Evolutionary conservation across 2,888 invertebrate genomes (phyloP).

Genomic region (Epicampocera succincta): DNA sequence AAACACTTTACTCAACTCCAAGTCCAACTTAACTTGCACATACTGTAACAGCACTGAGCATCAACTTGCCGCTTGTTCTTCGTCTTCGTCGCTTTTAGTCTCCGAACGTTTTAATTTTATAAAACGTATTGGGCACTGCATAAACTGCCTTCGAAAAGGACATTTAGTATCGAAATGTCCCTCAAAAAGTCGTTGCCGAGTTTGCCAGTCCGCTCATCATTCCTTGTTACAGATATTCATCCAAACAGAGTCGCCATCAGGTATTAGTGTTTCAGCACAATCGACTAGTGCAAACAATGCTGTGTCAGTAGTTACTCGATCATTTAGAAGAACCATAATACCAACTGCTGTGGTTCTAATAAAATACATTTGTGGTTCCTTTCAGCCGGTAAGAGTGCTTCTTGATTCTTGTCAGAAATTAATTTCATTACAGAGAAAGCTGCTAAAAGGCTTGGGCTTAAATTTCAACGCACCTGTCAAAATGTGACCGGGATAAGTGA

Average conservation of each 20-base stretch:
- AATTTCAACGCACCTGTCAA: not conserved
- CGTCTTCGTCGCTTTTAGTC: conserved; percentile 1
- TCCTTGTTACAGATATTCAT: not conserved
- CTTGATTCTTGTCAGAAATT: conserved; percentile 23
- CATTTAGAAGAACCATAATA: conserved; percentile 20
- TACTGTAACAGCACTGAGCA: not conserved
- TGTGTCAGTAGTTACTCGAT: not conserved
- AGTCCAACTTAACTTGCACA: not conserved
- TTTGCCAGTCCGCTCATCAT: not conserved
- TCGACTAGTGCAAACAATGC: not conserved
- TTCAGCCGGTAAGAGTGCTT: conserved; percentile 41
- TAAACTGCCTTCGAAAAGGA: too few species aligned
- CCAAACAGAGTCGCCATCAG: not conserved
- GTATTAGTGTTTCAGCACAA: not conserved
- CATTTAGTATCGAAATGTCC: conserved; percentile 13
- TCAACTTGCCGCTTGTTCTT: not conserved
- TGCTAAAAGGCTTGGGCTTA: not conserved
- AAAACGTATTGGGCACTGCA: conserved; percentile 2
- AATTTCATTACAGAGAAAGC: conserved; percentile 6
- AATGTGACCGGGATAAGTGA: not conserved
- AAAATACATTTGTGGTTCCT: conserved; percentile 17
- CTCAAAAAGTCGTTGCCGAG: conserved; percentile 13
- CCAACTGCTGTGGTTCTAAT: conserved; percentile 39
- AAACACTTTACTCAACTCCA: not conserved
- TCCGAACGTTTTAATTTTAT: conserved; percentile 21